Evolutionary conservation across 2,797 vertebrate genomes (phyloP), one percentile per base, ranked within the genome.

Genomic region (Decapterus maruadsi): DNA sequence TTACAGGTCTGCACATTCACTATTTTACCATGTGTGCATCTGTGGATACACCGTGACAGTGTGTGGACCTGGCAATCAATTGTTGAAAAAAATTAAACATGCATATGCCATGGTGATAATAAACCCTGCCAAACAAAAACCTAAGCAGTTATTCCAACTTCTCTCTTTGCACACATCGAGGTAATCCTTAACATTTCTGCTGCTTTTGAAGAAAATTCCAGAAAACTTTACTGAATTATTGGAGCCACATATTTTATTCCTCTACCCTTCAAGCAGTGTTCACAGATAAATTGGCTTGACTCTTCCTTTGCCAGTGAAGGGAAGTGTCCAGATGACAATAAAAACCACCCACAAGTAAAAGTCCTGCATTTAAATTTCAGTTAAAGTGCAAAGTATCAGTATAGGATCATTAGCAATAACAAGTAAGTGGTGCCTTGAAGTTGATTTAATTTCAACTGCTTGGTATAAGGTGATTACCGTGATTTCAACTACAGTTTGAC

Each of bases 1-100:
- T 45, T 70, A 58, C 45, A 58, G 20, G 13, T 62, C 51, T 58
- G 16, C 68, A 46, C 31, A 6, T 51, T 42, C 6, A 77, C 56
- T 78, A 50, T 72, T 34, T 67, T 48, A 71, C 62, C 55, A 71
- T 65, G 53, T 45, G 61, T 51, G 20, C 19, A 34, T 43, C 36
- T 43, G 34, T 53, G 20, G 43, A 22, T 13, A n/a, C 17, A 65
- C 54, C 26, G 45, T 46, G 20, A 19, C 26, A 4, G 1, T 36
- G 20, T 3, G 19, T 56, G 8, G 8, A 54, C n/a, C 55, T 29
- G 22, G 11, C 20, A 53, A 12, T 51, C 31, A 20, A 8, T 2
- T 51, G 7, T 13, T 19, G n/a, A 59, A 26, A 26, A 26, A 8
- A 53, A 26, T 26, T 26, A 20, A 53, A 22, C 5, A 56, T 46